Evolutionary conservation across 2,888 invertebrate species (phyloP), one percentile per base, ranked within the genome.

Genomic region (Conops quadrifasciatus): DNA sequence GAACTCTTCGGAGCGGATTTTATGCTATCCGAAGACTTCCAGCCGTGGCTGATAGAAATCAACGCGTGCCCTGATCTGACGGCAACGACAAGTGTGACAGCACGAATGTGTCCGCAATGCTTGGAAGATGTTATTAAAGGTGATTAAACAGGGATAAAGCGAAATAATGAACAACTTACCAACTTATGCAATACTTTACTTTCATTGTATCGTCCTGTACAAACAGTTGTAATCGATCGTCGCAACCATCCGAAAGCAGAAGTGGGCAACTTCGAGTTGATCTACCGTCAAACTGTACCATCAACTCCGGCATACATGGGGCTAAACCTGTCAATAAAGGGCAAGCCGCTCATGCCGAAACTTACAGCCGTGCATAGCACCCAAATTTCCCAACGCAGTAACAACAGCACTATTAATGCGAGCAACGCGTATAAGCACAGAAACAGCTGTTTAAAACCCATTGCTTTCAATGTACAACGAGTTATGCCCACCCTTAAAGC

Each of bases 1-100:
- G 96, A 97, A 85, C 86, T 97, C 26, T 97, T 96, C 79, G 97
- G 97, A 19, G 97, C 97, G 0, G 97, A 97, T 86, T 97, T 97
- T 82, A 95, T 97, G 93, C 87, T 97, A 71, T 93, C 94, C 60
- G 93, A 95, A 71, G 93, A 94, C 79, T 93, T 92, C 78, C 91
- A 91, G 43, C 96, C 96, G 0, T 97, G 96, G 96, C 88, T 97
- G 2, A 93, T 97, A 76, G 97, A 97, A 86, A 96, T 97, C 76
- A 97, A 97, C 84, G 94, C 95, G 11, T 94, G 95, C 85, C 97
- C 97, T 0, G 94, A 96, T 86, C 89, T 97, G 88, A 93, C 94
- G 16, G 91, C 93, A n/a, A 94, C 94, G 0, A 96, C 96, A 0
- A 93, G 92, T 74, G 94, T 97, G 0, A 97, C 97, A 0, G 92